A percentile compares a stretch with the other conserved stretches of the same genome.
These are phyloP conservation scores for Castor canadensis DNA, from an alignment of 2,113 vertebrate genomes.

Conservation along the genomic window DNA sequence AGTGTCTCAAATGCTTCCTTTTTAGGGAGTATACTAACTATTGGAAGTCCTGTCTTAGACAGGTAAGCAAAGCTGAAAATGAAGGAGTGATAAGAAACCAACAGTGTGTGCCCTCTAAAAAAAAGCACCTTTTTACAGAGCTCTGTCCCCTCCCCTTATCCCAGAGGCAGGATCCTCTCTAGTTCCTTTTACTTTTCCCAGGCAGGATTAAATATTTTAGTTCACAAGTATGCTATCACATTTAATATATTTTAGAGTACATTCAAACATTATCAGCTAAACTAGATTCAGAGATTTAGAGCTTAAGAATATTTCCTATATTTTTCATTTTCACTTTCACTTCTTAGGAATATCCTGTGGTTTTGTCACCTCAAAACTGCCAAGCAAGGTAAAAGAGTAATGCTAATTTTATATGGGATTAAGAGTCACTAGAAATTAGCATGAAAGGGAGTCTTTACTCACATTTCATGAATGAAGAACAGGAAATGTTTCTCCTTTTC, in stretches of 20 bases:
- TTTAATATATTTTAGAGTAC: neutral
- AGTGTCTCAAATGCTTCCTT: neutral
- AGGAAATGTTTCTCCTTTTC: too few relatives aligned
- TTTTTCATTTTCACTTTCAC: conserved; percentile 54
- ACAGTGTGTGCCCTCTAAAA: neutral
- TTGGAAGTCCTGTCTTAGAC: neutral
- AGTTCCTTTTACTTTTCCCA: neutral
- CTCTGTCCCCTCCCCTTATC: neutral
- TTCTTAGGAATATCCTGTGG: conserved; percentile 25
- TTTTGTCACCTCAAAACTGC: conserved; percentile 15
- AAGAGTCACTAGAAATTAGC: neutral
- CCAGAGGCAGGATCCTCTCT: neutral
- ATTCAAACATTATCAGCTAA: neutral
- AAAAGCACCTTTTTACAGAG: neutral
- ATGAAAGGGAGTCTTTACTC: too few relatives aligned
- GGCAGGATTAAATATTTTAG: neutral
- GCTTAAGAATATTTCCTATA: conserved; percentile 5
- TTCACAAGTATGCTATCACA: neutral
- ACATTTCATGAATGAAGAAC: too few relatives aligned
- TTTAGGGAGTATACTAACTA: neutral
- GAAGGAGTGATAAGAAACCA: neutral
- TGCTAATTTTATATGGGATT: neutral
- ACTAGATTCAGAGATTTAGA: neutral
- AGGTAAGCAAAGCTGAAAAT: neutral
- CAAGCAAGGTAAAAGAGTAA: neutral